Evolutionary conservation across 2,113 vertebrate genomes (phyloP).

Genomic region (Camelus dromedarius): DNA sequence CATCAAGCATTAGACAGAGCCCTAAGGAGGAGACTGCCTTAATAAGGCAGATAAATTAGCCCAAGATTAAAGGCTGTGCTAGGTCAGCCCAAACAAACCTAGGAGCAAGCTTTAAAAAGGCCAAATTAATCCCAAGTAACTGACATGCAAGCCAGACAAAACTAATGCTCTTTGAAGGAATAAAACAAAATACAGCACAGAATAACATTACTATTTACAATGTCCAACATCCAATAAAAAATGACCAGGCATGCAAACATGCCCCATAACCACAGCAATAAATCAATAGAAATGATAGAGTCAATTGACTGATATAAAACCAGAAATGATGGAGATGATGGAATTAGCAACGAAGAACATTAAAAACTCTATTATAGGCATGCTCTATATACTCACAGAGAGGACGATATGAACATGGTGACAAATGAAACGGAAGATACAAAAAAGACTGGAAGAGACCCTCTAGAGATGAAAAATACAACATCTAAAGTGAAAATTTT

Average conservation of each 20-base stretch:
- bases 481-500: background rate
- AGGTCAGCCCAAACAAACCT: background rate
- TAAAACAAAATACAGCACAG: background rate
- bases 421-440: background rate
- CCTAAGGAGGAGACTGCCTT: background rate
- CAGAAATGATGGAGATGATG: background rate
- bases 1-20: background rate
- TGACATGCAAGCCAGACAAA: background rate
- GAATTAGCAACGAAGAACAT: background rate
- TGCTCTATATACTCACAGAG: background rate
- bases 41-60: background rate
- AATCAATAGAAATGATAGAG: background rate
- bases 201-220: background rate
- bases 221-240: background rate
- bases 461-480: background rate
- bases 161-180: conserved; percentile 1
- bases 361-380: background rate
- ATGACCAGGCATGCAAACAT: background rate
- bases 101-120: background rate
- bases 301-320: background rate
- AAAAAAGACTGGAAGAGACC: background rate
- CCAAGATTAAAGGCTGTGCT: background rate
- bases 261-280: background rate
- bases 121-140: background rate
- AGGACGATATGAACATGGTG: background rate